Evolutionary conservation across 2,888 invertebrate species (phyloP), one percentile per base, ranked within the genome.

Genomic region (Hydriomena furcata): DNA sequence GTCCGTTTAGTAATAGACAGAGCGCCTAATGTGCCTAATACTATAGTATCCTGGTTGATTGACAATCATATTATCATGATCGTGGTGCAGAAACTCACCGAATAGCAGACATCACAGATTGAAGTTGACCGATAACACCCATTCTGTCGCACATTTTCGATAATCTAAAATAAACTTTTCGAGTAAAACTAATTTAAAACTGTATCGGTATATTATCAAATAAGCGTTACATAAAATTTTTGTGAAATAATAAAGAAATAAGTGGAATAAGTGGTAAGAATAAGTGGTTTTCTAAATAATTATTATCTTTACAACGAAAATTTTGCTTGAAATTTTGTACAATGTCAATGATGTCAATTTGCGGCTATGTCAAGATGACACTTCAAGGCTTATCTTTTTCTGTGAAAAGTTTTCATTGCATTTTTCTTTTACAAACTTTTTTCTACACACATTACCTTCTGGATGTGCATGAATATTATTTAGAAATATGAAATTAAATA

Each of bases 121-220:
- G 84, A 30, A 90, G 55, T 68, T 79, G 78, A 49, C 66, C 70
- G 37, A 88, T 87, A 31, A 86, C 66, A 32, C 73, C 73, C 79
- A 83, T 77, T 37, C 88, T 74, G 51, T 87, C 82, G 58, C 89
- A 90, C 89, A 90, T 90, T 68, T 71, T 77, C 56, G 35, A 50
- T 52, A 54, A 55, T 55, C 47, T 63, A 32, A 48, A 60, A 62
- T 35, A 6, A 20, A 31, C 17, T 7, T 7, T 23, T 30, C 12
- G 7, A 13, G 11, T 30, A 13, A 13, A 28, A 17, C 17, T 17
- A 3, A 17, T n/a, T n/a, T n/a, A n/a, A n/a, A n/a, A n/a, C n/a
- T n/a, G n/a, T n/a, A n/a, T n/a, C n/a, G n/a, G n/a, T n/a, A n/a
- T n/a, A n/a, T n/a, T n/a, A n/a, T n/a, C n/a, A n/a, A n/a, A n/a